Evolutionary conservation across 2,113 vertebrate species (phyloP), one percentile per base, ranked within the genome.

Genomic region (Brachypodius melanocephalos): DNA sequence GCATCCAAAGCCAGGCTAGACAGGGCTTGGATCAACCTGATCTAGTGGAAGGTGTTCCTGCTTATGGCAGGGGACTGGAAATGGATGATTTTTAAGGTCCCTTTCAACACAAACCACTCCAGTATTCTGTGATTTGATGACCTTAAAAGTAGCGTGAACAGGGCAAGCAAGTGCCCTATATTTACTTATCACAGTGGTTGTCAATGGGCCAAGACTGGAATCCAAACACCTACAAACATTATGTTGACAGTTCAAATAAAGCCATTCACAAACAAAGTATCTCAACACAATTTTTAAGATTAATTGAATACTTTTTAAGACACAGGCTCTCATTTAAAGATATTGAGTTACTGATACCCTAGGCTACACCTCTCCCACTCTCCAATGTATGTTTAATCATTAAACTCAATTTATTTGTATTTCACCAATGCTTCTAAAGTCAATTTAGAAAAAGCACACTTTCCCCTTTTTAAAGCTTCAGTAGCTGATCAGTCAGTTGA

Each of bases 351-450:
- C 63, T 74, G 38, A 81, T 17, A 78, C 11, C 24, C 17, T 65
- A 48, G n/a, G 36, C 49, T 89, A 48, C 34, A 90, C 36, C 8
- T 63, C 48, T 83, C 42, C 52, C 1, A 2, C 46, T 61, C 34
- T 78, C 46, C 40, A 55, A 9, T 5, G 8, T 22, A 46, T 24
- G 45, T 66, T 79, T 95, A 90, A 94, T 77, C 46, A 90, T 89
- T 92, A 94, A 90, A 90, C 79, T 81, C 29, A 32, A 88, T 81
- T 90, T 90, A 88, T 90, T 74, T 86, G 51, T 66, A 89, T 85
- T 82, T 87, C 91, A 57, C n/a, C 78, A 85, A 71, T 48, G 77
- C 29, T 81, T 77, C 73, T 67, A 40, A 91, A 91, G 85, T 77
- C 61, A 87, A 57, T 80, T 90, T 88, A 46, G 17, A 66, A 86